Evolutionary conservation across 1,140 invertebrate species (phyloP), one percentile per base, ranked within the genome.

Genomic region (Euwallacea fornicatus): DNA sequence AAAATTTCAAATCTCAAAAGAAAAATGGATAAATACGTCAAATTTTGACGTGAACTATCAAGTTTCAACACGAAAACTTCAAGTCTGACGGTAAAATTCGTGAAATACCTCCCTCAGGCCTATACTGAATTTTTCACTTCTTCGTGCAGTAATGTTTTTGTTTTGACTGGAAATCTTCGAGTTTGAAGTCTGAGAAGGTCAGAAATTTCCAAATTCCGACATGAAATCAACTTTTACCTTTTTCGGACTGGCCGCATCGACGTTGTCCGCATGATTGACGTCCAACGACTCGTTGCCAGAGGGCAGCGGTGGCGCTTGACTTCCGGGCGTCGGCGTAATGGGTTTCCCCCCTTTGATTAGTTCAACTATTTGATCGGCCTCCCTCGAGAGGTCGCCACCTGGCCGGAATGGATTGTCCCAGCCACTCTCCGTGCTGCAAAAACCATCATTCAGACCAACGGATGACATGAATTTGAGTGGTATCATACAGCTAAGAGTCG

Each of bases 401-500:
- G 96, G 96, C 81, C 95, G 89, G 86, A 98, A 98, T 41, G 96
- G 96, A 84, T 98, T 98, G 82, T 98, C 96, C 89, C 95, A 95
- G 58, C 94, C 94, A 80, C 92, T 96, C 79, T 98, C 95, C 76
- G 92, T 91, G 83, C 95, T 98, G 87, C 75, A 90, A 81, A 71
- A 42, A 33, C 21, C 4, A 33, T 33, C 21, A 33, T 33, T 33
- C 21, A 33, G 21, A 33, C 21, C 21, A 33, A 33, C 21, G 21
- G 21, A 33, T 2, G 21, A 10, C 33, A 41, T 42, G 9, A 58
- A 33, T 1, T 33, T 33, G 21, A 33, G 21, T 33, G 21, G 21
- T 2, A 33, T 33, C 21, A 33, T 33, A 21, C 9, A 58, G 2
- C 10, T 50, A 62, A 41, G 44, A 58, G 11, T 7, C 16, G 21